Conservation (phyloP, 2,888 invertebrate genomes). For the Euclidia mi region DNA sequence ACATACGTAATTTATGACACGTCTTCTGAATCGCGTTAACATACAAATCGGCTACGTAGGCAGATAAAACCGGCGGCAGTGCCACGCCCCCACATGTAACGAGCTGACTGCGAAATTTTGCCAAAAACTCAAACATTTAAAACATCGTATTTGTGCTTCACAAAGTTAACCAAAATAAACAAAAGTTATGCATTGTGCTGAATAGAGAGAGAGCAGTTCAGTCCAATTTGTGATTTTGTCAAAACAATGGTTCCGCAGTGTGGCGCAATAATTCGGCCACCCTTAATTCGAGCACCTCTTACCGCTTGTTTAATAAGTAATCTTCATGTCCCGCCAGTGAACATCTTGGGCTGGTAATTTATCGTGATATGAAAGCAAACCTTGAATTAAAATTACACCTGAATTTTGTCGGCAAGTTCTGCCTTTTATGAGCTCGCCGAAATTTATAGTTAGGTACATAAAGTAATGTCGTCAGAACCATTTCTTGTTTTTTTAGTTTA, state of each 20-base stretch:
- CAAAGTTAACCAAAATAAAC: constrained; percentile 39
- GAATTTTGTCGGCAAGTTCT: constrained; percentile 33
- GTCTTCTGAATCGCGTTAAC: no score
- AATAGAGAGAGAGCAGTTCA: constrained; percentile 41
- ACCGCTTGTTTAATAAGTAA: constrained; percentile 68
- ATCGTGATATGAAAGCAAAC: constrained; percentile 52
- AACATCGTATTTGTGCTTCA: constrained; percentile 23
- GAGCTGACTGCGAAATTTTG: constrained; percentile 1
- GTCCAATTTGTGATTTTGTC: constrained; percentile 59
- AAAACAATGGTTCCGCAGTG: constrained; percentile 77
- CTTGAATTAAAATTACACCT: constrained; percentile 56
- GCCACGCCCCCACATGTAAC: constrained; percentile 9
- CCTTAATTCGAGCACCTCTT: constrained; percentile 56
- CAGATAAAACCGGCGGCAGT: background rate
- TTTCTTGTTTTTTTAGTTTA: no score
- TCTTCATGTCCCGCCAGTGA: constrained; percentile 55
- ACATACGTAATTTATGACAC: no score
- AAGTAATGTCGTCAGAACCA: no score
- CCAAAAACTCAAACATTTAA: constrained; percentile 16
- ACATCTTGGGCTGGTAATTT: constrained; percentile 52
- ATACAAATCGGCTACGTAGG: no score
- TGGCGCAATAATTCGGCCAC: constrained; percentile 71
- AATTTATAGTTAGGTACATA: constrained; percentile 15
- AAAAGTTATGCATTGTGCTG: constrained; percentile 32
- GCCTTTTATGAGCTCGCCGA: constrained; percentile 21